Percentiles rank a stretch among this genome's conserved stretches.
Evolutionary conservation across 2,797 vertebrate genomes (phyloP).

Genomic region (Clangula hyemalis): DNA sequence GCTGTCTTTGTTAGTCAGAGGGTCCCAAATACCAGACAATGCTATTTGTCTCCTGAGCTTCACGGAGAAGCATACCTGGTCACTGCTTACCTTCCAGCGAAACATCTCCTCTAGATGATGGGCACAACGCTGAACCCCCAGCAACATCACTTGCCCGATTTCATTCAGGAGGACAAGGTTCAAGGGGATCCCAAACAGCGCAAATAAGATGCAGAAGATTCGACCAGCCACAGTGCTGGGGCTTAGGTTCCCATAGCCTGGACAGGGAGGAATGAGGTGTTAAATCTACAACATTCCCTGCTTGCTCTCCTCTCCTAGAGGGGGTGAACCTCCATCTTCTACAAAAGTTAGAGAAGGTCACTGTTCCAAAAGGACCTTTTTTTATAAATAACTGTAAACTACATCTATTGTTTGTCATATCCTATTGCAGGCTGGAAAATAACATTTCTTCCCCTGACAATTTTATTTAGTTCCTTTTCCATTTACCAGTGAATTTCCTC

Average conservation of each 20-base stretch:
- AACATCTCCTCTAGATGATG: conserved; percentile 74
- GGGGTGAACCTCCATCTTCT: background rate
- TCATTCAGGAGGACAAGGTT: conserved; percentile 89
- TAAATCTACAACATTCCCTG: background rate
- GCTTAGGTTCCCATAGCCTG: conserved; percentile 92
- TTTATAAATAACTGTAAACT: conserved; percentile 53
- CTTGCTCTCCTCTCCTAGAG: background rate
- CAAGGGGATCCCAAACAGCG: conserved; percentile 91
- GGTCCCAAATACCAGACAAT: background rate
- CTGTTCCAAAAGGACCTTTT: conserved; percentile 16
- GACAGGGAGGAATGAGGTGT: background rate
- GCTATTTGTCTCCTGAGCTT: background rate
- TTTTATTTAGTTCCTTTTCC: conserved; percentile 53
- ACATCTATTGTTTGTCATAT: conserved; percentile 64
- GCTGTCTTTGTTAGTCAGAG: background rate
- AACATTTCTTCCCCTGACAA: conserved; percentile 42
- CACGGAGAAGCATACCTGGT: background rate
- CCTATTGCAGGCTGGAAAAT: conserved; percentile 44
- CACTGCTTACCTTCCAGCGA: conserved; percentile 79
- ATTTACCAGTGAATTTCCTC: conserved; percentile 57
- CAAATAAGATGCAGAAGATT: conserved; percentile 92
- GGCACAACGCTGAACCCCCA: conserved; percentile 80
- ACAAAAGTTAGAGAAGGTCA: conserved; percentile 31
- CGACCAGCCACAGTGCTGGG: conserved; percentile 83
- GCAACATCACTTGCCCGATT: conserved; percentile 89